Percentiles rank a stretch among this genome's conserved stretches.
Conservation (phyloP, 2,888 invertebrate genomes). For the Metallyticus violacea region DNA sequence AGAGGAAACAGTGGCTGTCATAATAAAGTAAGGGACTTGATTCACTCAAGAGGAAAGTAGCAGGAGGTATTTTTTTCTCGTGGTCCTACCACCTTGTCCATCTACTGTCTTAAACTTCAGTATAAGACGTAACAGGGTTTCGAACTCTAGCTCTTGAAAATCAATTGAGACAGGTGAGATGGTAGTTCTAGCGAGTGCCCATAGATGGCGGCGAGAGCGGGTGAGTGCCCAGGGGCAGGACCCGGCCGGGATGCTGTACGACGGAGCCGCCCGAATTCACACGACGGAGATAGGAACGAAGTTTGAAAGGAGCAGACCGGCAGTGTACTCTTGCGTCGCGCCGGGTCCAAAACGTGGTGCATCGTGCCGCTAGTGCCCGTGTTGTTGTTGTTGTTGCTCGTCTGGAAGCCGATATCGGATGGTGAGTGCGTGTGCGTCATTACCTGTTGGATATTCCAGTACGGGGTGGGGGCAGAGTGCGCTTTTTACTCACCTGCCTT, state of each 20-base stretch:
- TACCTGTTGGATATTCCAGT: not conserved
- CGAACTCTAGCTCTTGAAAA: not conserved
- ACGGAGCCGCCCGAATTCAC: not conserved
- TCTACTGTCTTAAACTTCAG: no score
- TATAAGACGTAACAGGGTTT: no score
- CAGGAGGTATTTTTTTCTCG: no score
- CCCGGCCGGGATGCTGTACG: not conserved
- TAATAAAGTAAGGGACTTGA: no score
- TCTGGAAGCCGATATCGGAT: not conserved
- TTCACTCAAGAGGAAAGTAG: no score
- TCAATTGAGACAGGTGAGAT: not conserved
- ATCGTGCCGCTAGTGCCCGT: no score
- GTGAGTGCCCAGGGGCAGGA: constrained; percentile 8
- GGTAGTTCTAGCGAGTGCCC: not conserved
- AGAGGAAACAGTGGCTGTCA: no score
- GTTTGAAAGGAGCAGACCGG: not conserved
- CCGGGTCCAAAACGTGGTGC: not conserved
- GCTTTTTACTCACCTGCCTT: not conserved
- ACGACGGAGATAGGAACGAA: not conserved
- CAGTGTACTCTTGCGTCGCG: constrained; percentile 18
- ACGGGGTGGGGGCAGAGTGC: no score
- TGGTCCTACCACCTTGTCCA: no score
- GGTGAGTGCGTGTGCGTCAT: not conserved
- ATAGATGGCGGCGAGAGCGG: not conserved
- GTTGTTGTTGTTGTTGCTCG: not conserved